phyloP scores from a whole-genome alignment of 2,888 invertebrate genomes.

The Mimachlamys varia region DNA sequence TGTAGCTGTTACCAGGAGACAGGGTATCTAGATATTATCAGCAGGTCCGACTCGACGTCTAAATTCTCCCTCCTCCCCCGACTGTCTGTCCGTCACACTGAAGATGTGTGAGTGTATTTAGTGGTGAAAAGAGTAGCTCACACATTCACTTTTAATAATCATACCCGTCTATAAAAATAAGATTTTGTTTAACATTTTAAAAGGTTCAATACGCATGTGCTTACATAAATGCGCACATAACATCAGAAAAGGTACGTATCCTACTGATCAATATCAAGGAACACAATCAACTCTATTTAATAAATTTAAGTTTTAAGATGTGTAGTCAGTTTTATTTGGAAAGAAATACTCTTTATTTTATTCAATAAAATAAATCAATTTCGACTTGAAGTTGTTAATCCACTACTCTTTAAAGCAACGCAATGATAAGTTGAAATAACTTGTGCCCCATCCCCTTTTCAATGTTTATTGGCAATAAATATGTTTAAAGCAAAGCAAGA shows the following conservation, averaged over 20 bases:
- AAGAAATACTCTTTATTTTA: neutral
- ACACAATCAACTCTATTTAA: too few relatives aligned
- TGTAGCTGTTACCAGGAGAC: constrained; percentile 36
- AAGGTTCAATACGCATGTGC: neutral
- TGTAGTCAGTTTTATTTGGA: too few relatives aligned
- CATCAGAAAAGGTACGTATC: too few relatives aligned
- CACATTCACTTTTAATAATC: neutral
- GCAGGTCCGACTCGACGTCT: neutral
- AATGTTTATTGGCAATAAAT: too few relatives aligned
- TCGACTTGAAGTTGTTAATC: too few relatives aligned
- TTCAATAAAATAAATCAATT: neutral
- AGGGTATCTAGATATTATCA: constrained; percentile 37
- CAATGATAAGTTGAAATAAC: too few relatives aligned
- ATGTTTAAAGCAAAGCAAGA: too few relatives aligned
- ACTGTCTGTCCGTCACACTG: neutral
- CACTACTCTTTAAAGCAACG: too few relatives aligned
- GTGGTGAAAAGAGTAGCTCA: neutral
- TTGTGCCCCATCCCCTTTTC: too few relatives aligned
- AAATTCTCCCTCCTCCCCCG: neutral
- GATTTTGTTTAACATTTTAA: neutral
- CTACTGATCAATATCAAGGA: too few relatives aligned
- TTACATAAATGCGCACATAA: neutral
- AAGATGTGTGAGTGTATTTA: neutral
- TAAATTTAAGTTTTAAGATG: too few relatives aligned
- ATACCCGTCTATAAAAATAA: neutral